Conservation (phyloP, 2,113 vertebrate species). For the Potamarius usumacintae region DNA sequence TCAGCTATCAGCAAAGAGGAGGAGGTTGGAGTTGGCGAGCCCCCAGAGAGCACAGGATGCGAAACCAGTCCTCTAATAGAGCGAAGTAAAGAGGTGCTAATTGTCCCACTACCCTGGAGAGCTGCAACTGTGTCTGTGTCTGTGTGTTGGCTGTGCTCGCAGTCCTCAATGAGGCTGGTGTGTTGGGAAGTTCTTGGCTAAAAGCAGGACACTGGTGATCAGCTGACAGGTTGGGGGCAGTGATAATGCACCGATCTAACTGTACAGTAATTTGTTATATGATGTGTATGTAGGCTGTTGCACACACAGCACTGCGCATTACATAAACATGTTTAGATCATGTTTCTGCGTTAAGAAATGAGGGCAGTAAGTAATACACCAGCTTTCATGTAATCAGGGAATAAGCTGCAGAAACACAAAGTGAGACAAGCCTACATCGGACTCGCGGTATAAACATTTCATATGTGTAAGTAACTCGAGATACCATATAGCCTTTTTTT, state of each 20-base stretch:
- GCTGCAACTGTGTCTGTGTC: conserved; percentile 29
- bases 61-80: conserved; percentile 55
- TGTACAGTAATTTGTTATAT: background rate
- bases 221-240: background rate
- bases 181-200: conserved; percentile 6
- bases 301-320: background rate
- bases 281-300: background rate
- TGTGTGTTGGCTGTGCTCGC: conserved; percentile 3
- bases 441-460: background rate
- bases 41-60: conserved; percentile 15
- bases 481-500: too few relatives aligned
- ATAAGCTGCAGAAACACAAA: background rate
- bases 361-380: background rate
- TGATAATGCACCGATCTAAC: background rate
- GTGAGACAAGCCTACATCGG: background rate
- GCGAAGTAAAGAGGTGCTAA: conserved; percentile 52
- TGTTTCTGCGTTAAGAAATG: background rate
- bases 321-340: background rate
- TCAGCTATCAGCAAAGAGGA: conserved; percentile 26
- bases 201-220: conserved; percentile 3
- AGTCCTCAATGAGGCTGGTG: background rate
- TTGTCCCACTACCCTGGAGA: conserved; percentile 47
- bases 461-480: too few relatives aligned
- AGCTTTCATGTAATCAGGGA: background rate
- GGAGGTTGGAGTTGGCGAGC: background rate